These are phyloP conservation scores for Drosophila seguyi DNA, from an alignment of 1,140 invertebrate genomes.

Conservation along the genomic window DNA sequence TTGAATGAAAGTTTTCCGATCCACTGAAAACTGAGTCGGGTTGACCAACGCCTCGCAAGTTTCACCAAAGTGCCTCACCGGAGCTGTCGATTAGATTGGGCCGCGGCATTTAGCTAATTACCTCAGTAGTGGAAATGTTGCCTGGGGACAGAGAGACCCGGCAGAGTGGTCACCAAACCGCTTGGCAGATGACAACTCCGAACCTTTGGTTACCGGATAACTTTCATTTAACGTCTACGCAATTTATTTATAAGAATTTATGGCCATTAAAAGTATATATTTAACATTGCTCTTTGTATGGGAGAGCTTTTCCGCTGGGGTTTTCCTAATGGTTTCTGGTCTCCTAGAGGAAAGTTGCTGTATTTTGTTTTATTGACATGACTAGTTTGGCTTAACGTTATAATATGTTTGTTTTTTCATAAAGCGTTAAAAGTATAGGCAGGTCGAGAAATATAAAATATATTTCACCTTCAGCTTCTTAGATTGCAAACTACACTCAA, in stretches of 20 bases:
- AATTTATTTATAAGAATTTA: conserved; percentile 28
- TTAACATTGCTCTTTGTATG: background rate
- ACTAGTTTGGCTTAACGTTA: background rate
- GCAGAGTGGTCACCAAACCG: conserved; percentile 28
- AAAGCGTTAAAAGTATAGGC: background rate
- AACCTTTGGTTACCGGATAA: conserved; percentile 10
- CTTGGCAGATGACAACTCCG: conserved; percentile 29
- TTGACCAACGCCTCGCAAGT: conserved; percentile 56
- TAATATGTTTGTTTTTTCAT: background rate
- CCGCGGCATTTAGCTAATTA: conserved; percentile 69
- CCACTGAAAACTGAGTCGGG: conserved; percentile 6
- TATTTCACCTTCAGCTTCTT: background rate
- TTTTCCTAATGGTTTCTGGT: background rate
- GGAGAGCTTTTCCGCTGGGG: background rate
- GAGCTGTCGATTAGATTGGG: conserved; percentile 69
- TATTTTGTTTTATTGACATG: background rate
- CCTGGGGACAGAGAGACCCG: conserved; percentile 1
- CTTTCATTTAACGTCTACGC: conserved; percentile 23
- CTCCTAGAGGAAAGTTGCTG: background rate
- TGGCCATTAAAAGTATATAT: conserved; percentile 13
- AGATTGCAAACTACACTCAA: background rate
- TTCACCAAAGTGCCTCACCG: conserved; percentile 65
- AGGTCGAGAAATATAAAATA: background rate
- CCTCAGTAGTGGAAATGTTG: conserved; percentile 28
- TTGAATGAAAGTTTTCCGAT: conserved; percentile 70